Conservation (phyloP, 2,113 vertebrate species). For the Dromiciops gliroides region DNA sequence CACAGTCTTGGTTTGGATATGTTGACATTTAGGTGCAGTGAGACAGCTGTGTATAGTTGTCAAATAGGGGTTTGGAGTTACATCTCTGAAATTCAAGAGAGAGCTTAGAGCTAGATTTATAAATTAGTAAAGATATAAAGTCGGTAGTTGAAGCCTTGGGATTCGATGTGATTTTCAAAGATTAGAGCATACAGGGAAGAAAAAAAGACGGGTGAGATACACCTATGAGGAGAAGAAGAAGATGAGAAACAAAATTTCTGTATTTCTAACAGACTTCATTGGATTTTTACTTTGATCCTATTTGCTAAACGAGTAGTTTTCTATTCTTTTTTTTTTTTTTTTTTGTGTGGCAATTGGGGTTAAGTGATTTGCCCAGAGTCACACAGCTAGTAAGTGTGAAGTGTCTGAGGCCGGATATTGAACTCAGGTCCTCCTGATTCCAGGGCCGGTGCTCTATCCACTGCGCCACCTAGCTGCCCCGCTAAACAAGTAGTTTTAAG, state of each 20-base stretch:
- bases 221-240: background rate
- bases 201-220: background rate
- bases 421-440: too few species aligned
- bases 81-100: background rate
- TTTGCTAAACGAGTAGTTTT: background rate
- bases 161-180: background rate
- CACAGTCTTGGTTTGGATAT: background rate
- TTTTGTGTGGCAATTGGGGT: too few species aligned
- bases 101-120: background rate
- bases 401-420: too few species aligned
- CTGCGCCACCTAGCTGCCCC: too few species aligned
- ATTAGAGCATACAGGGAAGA: background rate
- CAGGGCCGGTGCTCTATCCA: too few species aligned
- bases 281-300: background rate
- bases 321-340: too few species aligned
- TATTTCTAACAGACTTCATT: background rate
- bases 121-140: background rate
- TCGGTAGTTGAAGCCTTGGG: background rate
- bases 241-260: background rate
- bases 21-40: background rate
- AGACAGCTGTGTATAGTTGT: background rate
- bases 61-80: background rate
- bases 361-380: too few species aligned
- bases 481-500: background rate
- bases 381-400: too few species aligned